These are phyloP conservation scores for Patella caerulea DNA, from an alignment of 2,888 invertebrate species.

Conservation along the genomic window DNA sequence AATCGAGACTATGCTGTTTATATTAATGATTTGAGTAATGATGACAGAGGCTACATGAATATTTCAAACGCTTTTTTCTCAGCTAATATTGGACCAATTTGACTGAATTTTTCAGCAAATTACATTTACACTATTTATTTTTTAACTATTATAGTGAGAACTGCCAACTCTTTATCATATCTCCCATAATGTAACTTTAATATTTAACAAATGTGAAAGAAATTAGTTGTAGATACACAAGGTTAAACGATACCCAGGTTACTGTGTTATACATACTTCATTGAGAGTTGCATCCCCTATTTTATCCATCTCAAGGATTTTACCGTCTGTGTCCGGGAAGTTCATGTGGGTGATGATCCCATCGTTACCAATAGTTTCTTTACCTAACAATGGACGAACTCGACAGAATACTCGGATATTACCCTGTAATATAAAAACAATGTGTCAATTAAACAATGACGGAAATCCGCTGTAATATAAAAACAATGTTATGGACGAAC, in stretches of 20 bases:
- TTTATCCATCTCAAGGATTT: constrained; percentile 64
- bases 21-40: no score
- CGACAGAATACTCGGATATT: constrained; percentile 74
- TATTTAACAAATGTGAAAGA: neutral
- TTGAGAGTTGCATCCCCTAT: constrained; percentile 58
- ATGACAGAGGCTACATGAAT: no score
- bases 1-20: no score
- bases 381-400: constrained; percentile 71
- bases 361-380: constrained; percentile 62
- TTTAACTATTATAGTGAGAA: no score
- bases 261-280: constrained; percentile 55
- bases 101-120: no score
- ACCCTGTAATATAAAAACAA: constrained; percentile 62
- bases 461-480: no score
- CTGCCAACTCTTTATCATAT: no score
- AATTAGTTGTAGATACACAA: neutral
- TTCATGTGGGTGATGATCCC: constrained; percentile 64
- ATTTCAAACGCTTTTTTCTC: no score
- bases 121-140: no score
- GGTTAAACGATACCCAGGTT: neutral
- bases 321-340: constrained; percentile 64
- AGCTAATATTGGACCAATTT: no score
- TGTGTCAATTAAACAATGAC: neutral
- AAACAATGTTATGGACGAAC: no score
- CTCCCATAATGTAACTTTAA: no score